Evolutionary conservation across 1,140 invertebrate species (phyloP).

Genomic region (Drosophila miranda): DNA sequence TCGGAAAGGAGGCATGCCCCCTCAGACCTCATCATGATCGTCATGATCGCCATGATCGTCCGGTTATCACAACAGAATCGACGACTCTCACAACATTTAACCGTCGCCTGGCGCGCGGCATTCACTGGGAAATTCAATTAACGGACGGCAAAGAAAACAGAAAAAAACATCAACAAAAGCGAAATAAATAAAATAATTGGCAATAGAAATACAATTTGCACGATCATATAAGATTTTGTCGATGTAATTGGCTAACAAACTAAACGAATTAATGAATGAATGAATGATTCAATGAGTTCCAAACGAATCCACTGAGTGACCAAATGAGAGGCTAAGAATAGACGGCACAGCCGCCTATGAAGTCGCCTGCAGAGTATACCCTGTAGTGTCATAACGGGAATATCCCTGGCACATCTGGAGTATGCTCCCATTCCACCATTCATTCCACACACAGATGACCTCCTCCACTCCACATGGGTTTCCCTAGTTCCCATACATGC

Average conservation of each 20-base stretch:
- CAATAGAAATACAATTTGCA: constrained; percentile 81
- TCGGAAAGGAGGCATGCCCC: background rate
- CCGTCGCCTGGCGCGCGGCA: constrained; percentile 11
- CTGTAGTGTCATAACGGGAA: too few relatives aligned
- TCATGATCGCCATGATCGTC: background rate
- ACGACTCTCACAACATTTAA: constrained; percentile 37
- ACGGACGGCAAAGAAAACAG: constrained; percentile 10
- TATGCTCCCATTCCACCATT: too few relatives aligned
- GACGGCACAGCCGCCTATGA: too few relatives aligned
- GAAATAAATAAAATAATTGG: constrained; percentile 78
- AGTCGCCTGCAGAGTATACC: too few relatives aligned
- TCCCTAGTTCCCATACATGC: too few relatives aligned
- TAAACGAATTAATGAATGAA: constrained; percentile 1
- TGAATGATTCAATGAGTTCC: constrained; percentile 30
- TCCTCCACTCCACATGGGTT: too few relatives aligned
- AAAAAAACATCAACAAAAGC: constrained; percentile 43
- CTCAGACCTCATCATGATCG: constrained; percentile 1
- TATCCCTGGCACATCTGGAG: too few relatives aligned
- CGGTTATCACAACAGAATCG: constrained; percentile 7
- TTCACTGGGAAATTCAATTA: constrained; percentile 38
- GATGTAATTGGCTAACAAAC: constrained; percentile 45
- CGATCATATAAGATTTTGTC: constrained; percentile 70
- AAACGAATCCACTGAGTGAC: background rate
- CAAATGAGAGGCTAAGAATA: too few relatives aligned
- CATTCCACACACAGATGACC: too few relatives aligned